Conservation (phyloP, 2,888 invertebrate species). For the Venusia cambrica region DNA sequence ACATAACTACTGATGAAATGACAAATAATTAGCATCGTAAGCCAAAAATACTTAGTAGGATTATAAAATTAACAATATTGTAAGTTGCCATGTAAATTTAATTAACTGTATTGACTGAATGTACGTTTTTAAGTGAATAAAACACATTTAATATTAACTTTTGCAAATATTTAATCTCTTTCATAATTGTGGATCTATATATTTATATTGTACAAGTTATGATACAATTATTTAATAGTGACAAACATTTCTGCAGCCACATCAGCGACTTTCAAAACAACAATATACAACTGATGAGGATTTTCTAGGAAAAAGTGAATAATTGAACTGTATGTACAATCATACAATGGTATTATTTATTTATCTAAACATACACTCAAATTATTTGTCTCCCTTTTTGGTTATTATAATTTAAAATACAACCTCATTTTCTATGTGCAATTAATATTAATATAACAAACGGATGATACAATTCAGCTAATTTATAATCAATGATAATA, state of each 20-base stretch:
- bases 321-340: conserved; percentile 69
- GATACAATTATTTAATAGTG: conserved; percentile 72
- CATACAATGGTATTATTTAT: conserved; percentile 53
- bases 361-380: conserved; percentile 77
- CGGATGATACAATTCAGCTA: conserved; percentile 51
- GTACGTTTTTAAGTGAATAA: conserved; percentile 47
- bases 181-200: conserved; percentile 82
- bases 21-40: conserved; percentile 35
- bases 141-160: conserved; percentile 70
- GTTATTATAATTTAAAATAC: conserved; percentile 66
- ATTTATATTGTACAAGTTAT: conserved; percentile 81
- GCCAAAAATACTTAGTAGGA: conserved; percentile 47
- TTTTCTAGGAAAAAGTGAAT: conserved; percentile 57
- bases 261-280: conserved; percentile 56
- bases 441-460: conserved; percentile 62
- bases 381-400: conserved; percentile 75
- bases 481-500: conserved; percentile 49
- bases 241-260: conserved; percentile 54
- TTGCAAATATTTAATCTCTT: conserved; percentile 83
- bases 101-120: conserved; percentile 51
- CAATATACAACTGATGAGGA: conserved; percentile 56
- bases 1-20: conserved; percentile 54
- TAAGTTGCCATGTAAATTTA: conserved; percentile 45
- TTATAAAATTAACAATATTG: conserved; percentile 39
- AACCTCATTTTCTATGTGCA: conserved; percentile 79